Conservation (phyloP, 2,888 invertebrate species). For the Drosophila monieri region DNA sequence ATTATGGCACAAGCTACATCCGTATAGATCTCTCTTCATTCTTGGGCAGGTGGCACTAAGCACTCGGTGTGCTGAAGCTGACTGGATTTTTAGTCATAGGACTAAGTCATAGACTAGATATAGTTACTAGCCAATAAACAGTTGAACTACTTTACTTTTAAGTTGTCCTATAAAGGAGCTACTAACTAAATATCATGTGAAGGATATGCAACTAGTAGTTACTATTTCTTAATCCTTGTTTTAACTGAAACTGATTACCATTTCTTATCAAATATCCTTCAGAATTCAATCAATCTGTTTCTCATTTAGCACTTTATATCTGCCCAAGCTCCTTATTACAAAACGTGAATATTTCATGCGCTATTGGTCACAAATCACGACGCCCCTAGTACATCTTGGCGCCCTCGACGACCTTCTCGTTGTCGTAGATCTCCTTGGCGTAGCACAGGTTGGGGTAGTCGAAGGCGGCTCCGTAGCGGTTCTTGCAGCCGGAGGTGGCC, state of each 20-base stretch:
- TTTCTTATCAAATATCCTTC: too few relatives aligned
- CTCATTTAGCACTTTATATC: slow-evolving; percentile 24
- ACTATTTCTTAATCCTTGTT: too few relatives aligned
- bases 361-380: neutral
- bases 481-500: slow-evolving; percentile 42
- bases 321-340: neutral
- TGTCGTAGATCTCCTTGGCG: slow-evolving; percentile 58
- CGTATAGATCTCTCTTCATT: neutral
- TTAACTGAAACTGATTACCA: too few relatives aligned
- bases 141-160: too few relatives aligned
- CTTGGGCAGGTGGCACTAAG: neutral
- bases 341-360: too few relatives aligned
- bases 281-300: too few relatives aligned
- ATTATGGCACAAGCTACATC: slow-evolving; percentile 23
- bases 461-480: slow-evolving; percentile 52
- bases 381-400: slow-evolving; percentile 11
- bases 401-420: slow-evolving; percentile 48
- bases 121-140: neutral
- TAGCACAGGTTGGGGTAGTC: slow-evolving; percentile 58
- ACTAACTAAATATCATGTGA: too few relatives aligned
- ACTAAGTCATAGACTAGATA: too few relatives aligned
- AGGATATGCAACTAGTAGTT: too few relatives aligned
- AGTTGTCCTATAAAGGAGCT: too few relatives aligned
- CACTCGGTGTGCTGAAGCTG: too few relatives aligned
- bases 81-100: too few relatives aligned